Evolutionary conservation across 2,797 vertebrate genomes (phyloP).

Genomic region (Pogonophryne albipinna): DNA sequence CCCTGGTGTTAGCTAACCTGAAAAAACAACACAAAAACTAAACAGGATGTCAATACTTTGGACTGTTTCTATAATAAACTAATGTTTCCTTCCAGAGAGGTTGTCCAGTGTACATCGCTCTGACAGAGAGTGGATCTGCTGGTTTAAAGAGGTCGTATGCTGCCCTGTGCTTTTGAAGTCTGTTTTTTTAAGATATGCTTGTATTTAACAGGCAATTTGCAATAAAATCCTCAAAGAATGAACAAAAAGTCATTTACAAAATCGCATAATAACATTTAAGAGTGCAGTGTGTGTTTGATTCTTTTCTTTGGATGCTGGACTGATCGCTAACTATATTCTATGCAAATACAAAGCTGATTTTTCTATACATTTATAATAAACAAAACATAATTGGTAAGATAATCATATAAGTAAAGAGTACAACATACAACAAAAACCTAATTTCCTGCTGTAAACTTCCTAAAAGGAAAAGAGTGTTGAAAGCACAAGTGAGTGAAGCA

Average conservation of each 20-base stretch:
- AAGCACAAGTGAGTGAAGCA: conserved; percentile 18
- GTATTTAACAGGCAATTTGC: not conserved
- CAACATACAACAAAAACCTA: conserved; percentile 3
- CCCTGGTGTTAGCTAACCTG: conserved; percentile 36
- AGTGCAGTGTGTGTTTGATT: too few species aligned
- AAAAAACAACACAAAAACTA: conserved; percentile 38
- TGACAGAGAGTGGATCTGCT: conserved; percentile 27
- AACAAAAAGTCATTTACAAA: too few species aligned
- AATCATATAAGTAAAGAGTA: not conserved
- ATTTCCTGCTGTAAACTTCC: conserved; percentile 35
- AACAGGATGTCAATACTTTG: conserved; percentile 57
- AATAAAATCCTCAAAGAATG: not conserved
- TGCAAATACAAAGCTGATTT: not conserved
- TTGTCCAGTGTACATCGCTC: conserved; percentile 6
- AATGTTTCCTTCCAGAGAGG: conserved; percentile 41
- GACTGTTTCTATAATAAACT: conserved; percentile 56
- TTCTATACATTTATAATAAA: not conserved
- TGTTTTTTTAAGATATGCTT: conserved; percentile 16
- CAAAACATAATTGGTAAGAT: not conserved
- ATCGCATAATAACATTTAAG: too few species aligned
- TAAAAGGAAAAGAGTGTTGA: conserved; percentile 36
- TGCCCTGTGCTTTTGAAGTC: conserved; percentile 20
- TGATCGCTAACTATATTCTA: too few species aligned
- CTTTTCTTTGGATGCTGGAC: too few species aligned
- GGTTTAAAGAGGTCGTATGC: conserved; percentile 50